These are phyloP conservation scores for Thalassarche chlororhynchos DNA, from an alignment of 2,113 vertebrate genomes.

Conservation along the genomic window DNA sequence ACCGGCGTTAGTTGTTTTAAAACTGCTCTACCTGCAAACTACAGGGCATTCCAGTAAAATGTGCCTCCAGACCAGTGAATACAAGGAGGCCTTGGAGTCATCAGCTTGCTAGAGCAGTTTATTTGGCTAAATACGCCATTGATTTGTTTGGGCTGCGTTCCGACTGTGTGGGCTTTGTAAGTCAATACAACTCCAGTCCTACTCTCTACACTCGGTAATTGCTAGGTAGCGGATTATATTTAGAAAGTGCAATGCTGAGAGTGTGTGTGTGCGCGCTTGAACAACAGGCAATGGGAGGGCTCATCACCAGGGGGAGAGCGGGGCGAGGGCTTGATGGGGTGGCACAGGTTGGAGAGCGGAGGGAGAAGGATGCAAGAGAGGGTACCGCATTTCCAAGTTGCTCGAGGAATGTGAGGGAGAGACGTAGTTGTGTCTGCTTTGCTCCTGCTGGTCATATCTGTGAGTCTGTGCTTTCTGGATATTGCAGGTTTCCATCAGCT, in stretches of 20 bases:
- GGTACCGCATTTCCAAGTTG: fast-evolving
- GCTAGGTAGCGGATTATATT: slow-evolving; percentile 24
- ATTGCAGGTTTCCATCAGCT: neutral
- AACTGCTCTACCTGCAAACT: neutral
- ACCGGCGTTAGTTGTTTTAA: fast-evolving
- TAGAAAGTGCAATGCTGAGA: neutral
- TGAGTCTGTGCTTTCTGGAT: neutral
- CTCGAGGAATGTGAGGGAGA: fast-evolving
- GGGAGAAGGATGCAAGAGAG: neutral
- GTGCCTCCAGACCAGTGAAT: neutral
- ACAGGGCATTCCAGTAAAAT: neutral
- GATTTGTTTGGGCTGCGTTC: slow-evolving; percentile 79
- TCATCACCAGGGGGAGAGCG: neutral
- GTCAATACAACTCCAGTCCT: slow-evolving; percentile 73
- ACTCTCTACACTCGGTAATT: slow-evolving; percentile 48
- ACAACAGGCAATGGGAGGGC: neutral
- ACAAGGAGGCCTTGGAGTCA: neutral
- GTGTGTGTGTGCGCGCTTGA: neutral
- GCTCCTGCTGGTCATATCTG: neutral
- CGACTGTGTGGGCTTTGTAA: slow-evolving; percentile 71
- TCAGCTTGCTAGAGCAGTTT: slow-evolving; percentile 57
- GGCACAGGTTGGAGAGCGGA: neutral
- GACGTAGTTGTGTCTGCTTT: fast-evolving
- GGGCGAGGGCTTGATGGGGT: neutral
- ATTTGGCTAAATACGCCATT: slow-evolving; percentile 74